Evolutionary conservation across 2,888 invertebrate genomes (phyloP).

Genomic region (Drosophila dives): DNA sequence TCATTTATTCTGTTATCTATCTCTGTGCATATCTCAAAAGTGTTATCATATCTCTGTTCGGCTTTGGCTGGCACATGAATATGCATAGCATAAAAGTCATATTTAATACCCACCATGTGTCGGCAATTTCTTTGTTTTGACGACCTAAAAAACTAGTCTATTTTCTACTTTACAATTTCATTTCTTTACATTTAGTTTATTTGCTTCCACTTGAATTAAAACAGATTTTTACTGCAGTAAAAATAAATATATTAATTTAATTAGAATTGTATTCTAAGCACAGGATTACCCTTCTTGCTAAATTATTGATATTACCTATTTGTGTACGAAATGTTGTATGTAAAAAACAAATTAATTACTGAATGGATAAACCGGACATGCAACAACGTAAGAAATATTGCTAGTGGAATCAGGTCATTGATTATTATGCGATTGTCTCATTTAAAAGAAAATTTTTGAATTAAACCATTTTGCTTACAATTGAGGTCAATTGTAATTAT

Average conservation of each 20-base stretch:
- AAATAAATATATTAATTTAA: too few species aligned
- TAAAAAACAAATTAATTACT: too few species aligned
- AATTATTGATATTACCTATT: too few species aligned
- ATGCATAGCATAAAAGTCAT: slow-evolving; percentile 27
- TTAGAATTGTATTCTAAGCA: too few species aligned
- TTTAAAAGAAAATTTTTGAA: background rate
- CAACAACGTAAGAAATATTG: background rate
- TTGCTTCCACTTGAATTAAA: background rate
- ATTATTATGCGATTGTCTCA: background rate
- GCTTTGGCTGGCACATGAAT: slow-evolving; percentile 23
- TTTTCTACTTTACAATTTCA: background rate
- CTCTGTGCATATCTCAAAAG: slow-evolving; percentile 44
- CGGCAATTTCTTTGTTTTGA: background rate
- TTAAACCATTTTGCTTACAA: background rate
- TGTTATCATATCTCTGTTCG: slow-evolving; percentile 50
- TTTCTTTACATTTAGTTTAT: background rate
- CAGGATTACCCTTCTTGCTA: too few species aligned
- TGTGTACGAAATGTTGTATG: too few species aligned
- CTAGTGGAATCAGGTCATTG: background rate
- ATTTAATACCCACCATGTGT: slow-evolving; percentile 34
- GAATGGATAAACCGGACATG: background rate
- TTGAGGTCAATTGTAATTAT: background rate
- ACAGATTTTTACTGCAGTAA: background rate
- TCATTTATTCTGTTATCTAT: slow-evolving; percentile 9
- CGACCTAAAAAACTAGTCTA: background rate